A percentile compares a stretch with the other conserved stretches of the same genome.
Conservation (phyloP, 1,140 invertebrate species). For the Sesamia nonagrioides region DNA sequence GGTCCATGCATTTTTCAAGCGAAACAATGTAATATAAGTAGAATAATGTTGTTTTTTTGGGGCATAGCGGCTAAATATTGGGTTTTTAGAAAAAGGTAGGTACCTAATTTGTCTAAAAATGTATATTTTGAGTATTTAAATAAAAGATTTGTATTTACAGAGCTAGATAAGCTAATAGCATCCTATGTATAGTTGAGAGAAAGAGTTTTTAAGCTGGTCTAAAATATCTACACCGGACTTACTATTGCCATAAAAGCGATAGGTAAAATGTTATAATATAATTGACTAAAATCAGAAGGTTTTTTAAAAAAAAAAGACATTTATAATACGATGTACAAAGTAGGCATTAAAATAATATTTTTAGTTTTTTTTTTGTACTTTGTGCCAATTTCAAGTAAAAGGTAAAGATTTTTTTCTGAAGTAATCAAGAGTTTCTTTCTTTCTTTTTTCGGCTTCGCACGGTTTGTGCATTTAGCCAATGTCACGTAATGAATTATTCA, state of each 20-base stretch:
- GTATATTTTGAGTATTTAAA: neutral
- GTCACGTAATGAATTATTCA: too few species aligned
- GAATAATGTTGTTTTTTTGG: constrained; percentile 39
- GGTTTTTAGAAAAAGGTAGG: neutral
- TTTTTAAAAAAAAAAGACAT: neutral
- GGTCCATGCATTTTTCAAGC: constrained; percentile 78
- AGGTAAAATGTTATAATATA: neutral
- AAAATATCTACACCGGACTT: neutral
- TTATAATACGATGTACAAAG: neutral
- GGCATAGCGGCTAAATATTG: constrained; percentile 32
- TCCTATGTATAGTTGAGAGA: neutral
- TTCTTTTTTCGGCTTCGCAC: too few species aligned
- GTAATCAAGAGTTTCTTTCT: too few species aligned
- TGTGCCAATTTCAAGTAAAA: too few species aligned
- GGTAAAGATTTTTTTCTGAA: too few species aligned
- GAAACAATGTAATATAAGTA: constrained; percentile 38
- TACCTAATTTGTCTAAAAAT: neutral
- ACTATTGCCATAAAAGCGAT: too few species aligned
- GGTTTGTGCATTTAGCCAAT: too few species aligned
- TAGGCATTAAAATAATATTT: neutral
- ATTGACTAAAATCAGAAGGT: neutral
- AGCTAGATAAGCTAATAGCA: neutral
- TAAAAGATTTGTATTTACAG: constrained; percentile 11
- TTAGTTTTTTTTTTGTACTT: too few species aligned
- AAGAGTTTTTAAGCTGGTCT: neutral